Percentiles rank a stretch among this genome's conserved stretches.
phyloP scores from a whole-genome alignment of 2,113 vertebrate species.

The Neogale vison region DNA sequence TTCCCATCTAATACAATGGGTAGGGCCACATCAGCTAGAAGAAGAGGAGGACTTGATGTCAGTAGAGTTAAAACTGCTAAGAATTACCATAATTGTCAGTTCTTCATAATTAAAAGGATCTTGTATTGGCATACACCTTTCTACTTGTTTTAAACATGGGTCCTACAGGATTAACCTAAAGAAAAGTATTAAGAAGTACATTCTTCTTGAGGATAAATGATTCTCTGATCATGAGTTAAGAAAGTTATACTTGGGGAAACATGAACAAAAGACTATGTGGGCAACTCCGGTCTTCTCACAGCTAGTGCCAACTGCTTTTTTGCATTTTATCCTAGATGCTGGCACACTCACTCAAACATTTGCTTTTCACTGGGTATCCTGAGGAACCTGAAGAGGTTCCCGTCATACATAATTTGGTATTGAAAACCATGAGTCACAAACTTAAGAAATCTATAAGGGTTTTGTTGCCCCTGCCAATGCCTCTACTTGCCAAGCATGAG shows the following conservation, averaged over 20 bases:
- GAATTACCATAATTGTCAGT: neutral
- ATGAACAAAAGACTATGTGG: neutral
- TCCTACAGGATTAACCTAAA: neutral
- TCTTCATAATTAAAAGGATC: neutral
- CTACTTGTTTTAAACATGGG: neutral
- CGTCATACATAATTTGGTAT: neutral
- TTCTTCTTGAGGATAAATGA: neutral
- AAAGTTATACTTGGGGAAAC: neutral
- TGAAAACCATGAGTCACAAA: slow-evolving; percentile 22
- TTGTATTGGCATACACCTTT: neutral
- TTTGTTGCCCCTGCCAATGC: neutral
- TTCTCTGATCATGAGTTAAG: neutral
- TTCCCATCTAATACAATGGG: neutral
- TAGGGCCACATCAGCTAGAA: neutral
- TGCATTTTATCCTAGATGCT: neutral
- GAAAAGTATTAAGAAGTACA: neutral
- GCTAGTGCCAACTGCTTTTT: neutral
- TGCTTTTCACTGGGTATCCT: neutral
- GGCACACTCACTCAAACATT: neutral
- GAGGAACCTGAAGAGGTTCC: neutral
- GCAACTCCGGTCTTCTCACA: neutral
- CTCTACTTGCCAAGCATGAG: neutral
- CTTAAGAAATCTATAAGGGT: neutral
- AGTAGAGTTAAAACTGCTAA: neutral
- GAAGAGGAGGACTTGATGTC: neutral